Base-by-base conservation (phyloP, 2,113 vertebrate genomes). In the Chrysemys picta region DNA sequence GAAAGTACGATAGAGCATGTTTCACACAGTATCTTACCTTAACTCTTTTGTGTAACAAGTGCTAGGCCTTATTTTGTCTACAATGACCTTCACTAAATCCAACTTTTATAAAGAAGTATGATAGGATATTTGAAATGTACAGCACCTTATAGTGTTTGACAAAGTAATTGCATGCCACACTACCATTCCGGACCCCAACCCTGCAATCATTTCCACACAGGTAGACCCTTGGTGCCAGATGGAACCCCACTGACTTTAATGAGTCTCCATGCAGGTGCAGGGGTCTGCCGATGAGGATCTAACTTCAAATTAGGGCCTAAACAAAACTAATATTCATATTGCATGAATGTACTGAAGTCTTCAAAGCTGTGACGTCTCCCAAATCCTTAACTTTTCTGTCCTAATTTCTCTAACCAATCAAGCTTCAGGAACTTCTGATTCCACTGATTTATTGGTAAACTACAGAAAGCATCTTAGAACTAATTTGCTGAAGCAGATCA, bases 381-480 rank as follows among this genome's bases (percentile, higher is more conserved):
- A 65, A 35, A 31, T 65, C 14, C 11, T 6, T 3, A 65, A 65
- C 59, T 65, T 31, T 35, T 16, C 29, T 65, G 12, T 13, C 59
- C 59, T 65, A 65, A 65, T 65, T 65, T 65, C 31, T 65, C 12
- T 62, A 62, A 29, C 59, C 59, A 65, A 35, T 35, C 29, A 65
- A 65, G 27, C 12, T 62, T 65, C 31, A 35, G 59, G 29, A 65
- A 65, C 59, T 65, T 65, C 13, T 65, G 14, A 17, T 35, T 31
- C 29, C 31, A 16, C 8, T 35, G 59, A 65, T 65, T 65, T 65
- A 65, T 65, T 42, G 19, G n/a, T 24, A 75, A 75, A 24, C 22
- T 75, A 42, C 38, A 42, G 69, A 11, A 96, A 92, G 96, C 94
- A 95, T 81, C 94, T 88, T 65, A 92, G 90, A 91, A 94, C 95